Evolutionary conservation across 2,888 invertebrate species (phyloP).

Genomic region (Chymomyza fuscimana): DNA sequence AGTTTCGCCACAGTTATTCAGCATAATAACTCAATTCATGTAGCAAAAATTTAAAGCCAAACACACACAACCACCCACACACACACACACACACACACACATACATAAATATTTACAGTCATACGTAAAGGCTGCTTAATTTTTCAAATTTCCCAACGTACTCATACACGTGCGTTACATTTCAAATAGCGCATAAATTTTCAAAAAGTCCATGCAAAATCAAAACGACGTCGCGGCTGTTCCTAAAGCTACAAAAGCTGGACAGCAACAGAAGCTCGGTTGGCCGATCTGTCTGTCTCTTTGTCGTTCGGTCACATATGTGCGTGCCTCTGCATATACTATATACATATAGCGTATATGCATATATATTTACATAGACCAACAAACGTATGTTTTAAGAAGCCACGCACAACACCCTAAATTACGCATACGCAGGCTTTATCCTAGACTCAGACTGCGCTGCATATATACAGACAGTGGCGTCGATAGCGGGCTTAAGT

Average conservation of each 20-base stretch:
- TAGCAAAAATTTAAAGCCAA: constrained; percentile 34
- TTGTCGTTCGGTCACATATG: constrained; percentile 56
- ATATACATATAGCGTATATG: too few species aligned
- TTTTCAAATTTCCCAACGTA: constrained; percentile 8
- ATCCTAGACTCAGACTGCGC: not conserved
- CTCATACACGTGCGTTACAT: constrained; percentile 54
- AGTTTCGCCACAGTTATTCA: constrained; percentile 13
- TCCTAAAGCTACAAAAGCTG: constrained; percentile 31
- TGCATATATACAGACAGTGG: not conserved
- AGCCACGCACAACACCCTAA: not conserved
- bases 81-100: constrained; percentile 16
- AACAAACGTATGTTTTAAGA: not conserved
- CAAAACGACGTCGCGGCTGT: constrained; percentile 44
- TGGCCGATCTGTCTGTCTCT: constrained; percentile 14
- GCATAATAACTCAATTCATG: constrained; percentile 8
- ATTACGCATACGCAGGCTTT: not conserved
- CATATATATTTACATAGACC: not conserved
- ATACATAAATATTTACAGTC: constrained; percentile 10
- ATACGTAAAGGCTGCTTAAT: constrained; percentile 19
- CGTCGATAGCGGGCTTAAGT: not conserved
- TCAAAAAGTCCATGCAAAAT: constrained; percentile 65
- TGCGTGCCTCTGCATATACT: constrained; percentile 14
- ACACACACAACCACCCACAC: constrained; percentile 21
- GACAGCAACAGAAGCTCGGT: constrained; percentile 50
- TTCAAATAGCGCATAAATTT: constrained; percentile 62